Evolutionary conservation across 2,888 invertebrate species (phyloP).

Genomic region (Dryadula phaetusa): DNA sequence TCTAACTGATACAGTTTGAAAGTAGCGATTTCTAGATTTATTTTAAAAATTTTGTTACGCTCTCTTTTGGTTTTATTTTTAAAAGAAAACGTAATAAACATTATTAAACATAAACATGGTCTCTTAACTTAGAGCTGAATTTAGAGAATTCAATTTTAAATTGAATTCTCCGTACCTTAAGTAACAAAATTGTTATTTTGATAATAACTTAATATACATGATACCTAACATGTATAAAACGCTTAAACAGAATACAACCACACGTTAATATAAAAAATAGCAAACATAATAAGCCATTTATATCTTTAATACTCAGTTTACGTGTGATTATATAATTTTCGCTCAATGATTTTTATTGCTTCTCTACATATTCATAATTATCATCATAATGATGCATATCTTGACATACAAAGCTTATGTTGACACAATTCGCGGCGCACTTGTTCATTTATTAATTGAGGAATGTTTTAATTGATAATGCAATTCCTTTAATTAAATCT

Average conservation of each 20-base stretch:
- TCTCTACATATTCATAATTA: background rate
- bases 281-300: background rate
- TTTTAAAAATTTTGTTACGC: background rate
- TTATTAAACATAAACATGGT: no score
- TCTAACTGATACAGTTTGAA: constrained; percentile 47
- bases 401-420: constrained; percentile 16
- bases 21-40: constrained; percentile 33
- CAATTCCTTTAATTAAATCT: background rate
- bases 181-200: no score
- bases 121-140: no score
- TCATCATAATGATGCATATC: background rate
- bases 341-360: constrained; percentile 1
- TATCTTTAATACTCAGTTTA: constrained; percentile 16
- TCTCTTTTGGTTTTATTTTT: background rate
- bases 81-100: background rate
- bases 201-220: no score
- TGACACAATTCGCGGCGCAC: constrained; percentile 7
- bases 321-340: constrained; percentile 10
- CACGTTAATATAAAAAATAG: background rate
- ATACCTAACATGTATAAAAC: no score
- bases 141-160: no score
- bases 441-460: constrained; percentile 2
- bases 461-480: constrained; percentile 9
- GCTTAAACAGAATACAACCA: no score
- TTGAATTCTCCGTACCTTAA: no score